Base-by-base conservation (phyloP, 1,140 invertebrate genomes). In the Drosophila saltans region DNA sequence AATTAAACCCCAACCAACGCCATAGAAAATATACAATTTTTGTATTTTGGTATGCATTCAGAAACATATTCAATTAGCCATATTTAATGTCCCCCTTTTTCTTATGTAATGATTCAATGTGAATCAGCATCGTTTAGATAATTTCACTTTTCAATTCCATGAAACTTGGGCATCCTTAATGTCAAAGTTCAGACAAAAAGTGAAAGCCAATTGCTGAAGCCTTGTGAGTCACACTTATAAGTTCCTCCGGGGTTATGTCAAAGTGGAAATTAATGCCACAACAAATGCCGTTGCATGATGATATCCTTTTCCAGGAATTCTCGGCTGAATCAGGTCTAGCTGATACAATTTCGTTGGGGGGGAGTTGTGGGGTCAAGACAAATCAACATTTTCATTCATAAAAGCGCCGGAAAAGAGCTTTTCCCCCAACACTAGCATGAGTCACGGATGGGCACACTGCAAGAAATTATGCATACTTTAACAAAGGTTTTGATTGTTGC, bases 251-350 rank as follows among this genome's bases (percentile, higher is more conserved):
- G 75, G 57, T 58, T 56, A 61, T 61, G 69, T 30, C 11, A 10
- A 39, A 68, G 41, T 40, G 43, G 8, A 78, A 61, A 64, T 71
- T 73, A 74, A 79, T 79, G 84, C 75, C 84, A 90, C 66, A 89
- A 89, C 84, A 89, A 89, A 89, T 89, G 75, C 85, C 84, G 72
- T 58, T 81, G 81, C 85, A 84, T 82, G 80, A 89, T 85, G 72
- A 76, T 89, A 89, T 89, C 84, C 84, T 84, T 89, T 89, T 89
- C 84, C 85, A 74, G 80, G 84, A 89, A 89, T 89, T 55, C 59
- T 48, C 28, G 30, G 72, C 75, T 89, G 84, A 89, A 71, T 89
- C 85, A 89, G 85, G 45, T 69, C 58, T 24, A 4, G 45, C 45
- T n/a, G 10, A 24, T 26, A 52, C 21, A 21, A 10, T n/a, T n/a